Conservation (phyloP, 2,888 invertebrate genomes). For the Netelia melanura region DNA sequence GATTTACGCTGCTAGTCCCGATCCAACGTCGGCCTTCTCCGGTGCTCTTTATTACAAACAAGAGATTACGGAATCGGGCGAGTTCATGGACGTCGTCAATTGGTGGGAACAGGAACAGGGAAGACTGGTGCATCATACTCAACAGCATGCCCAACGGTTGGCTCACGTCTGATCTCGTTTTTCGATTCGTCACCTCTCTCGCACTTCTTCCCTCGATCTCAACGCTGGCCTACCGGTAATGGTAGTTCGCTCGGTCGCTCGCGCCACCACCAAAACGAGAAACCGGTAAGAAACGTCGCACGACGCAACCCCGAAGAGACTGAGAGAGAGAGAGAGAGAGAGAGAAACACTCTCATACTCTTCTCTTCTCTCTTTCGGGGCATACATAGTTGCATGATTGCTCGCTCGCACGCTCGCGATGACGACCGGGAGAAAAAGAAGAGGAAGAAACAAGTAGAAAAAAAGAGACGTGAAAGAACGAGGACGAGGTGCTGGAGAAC, state of each 20-base stretch:
- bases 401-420: constrained; percentile 20
- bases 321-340: neutral
- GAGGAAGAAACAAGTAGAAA: constrained; percentile 1
- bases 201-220: constrained; percentile 28
- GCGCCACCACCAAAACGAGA: constrained; percentile 40
- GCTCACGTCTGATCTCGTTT: constrained; percentile 81
- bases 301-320: neutral
- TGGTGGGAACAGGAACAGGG: constrained; percentile 85
- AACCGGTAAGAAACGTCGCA: constrained; percentile 61
- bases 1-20: constrained; percentile 80
- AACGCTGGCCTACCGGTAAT: constrained; percentile 5
- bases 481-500: constrained; percentile 50
- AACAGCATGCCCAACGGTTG: constrained; percentile 81
- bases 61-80: constrained; percentile 80
- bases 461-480: constrained; percentile 22
- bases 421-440: neutral
- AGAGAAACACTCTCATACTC: neutral
- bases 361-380: neutral
- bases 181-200: constrained; percentile 38
- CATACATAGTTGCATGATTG: constrained; percentile 34
- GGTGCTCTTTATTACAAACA: constrained; percentile 82
- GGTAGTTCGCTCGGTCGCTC: constrained; percentile 29
- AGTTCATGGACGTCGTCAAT: constrained; percentile 84
- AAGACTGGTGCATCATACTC: constrained; percentile 79
- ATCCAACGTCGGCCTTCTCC: constrained; percentile 75